Evolutionary conservation across 2,888 invertebrate genomes (phyloP).

Genomic region (Apomyelois bistriatella): DNA sequence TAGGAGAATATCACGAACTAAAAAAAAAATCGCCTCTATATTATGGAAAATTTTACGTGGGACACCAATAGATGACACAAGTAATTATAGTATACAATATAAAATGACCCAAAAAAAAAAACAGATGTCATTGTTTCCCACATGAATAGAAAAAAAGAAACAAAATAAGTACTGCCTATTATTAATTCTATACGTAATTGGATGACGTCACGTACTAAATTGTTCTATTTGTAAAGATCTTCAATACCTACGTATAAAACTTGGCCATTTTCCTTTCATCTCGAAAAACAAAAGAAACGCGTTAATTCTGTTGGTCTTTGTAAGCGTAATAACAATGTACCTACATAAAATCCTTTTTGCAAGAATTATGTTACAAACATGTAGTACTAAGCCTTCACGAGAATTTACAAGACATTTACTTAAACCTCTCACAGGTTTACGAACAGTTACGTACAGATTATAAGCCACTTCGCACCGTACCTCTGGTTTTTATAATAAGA

Average conservation of each 20-base stretch:
- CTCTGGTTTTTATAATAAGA: constrained; percentile 1
- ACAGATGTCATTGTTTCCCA: too few relatives aligned
- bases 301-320: neutral
- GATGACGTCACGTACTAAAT: too few relatives aligned
- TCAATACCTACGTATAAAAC: neutral
- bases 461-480: neutral
- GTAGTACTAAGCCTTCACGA: neutral
- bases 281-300: neutral
- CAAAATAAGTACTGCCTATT: too few relatives aligned
- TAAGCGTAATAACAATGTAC: neutral
- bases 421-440: neutral
- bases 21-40: too few relatives aligned
- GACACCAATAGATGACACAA: too few relatives aligned
- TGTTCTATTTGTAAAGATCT: too few relatives aligned
- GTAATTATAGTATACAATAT: too few relatives aligned
- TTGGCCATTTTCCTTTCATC: neutral
- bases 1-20: too few relatives aligned
- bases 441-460: constrained; percentile 6
- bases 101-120: too few relatives aligned
- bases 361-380: neutral
- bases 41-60: too few relatives aligned
- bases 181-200: too few relatives aligned
- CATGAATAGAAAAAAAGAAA: too few relatives aligned
- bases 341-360: neutral
- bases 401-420: neutral